Conservation (phyloP, 2,888 invertebrate genomes). For the Crepidodera aurea region DNA sequence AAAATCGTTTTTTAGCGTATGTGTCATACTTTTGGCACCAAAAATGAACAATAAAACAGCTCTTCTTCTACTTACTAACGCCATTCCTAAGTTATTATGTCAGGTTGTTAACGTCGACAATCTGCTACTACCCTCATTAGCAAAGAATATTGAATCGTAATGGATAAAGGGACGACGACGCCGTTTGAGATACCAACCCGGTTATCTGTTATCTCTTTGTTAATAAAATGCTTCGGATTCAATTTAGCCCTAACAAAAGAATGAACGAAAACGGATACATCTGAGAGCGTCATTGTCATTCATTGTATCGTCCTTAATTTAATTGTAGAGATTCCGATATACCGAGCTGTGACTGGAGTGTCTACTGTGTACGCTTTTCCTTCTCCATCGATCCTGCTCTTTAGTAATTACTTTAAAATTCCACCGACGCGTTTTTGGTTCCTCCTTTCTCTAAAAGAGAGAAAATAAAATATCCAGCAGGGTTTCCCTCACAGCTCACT, state of each 20-base stretch:
- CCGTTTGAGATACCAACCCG: neutral
- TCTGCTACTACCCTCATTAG: too few relatives aligned
- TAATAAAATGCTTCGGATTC: conserved; percentile 17
- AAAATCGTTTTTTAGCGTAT: too few relatives aligned
- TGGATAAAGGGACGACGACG: neutral
- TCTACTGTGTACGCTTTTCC: conserved; percentile 7
- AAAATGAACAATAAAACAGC: too few relatives aligned
- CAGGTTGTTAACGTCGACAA: too few relatives aligned
- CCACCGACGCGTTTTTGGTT: conserved; percentile 1
- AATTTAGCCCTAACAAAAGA: conserved; percentile 15
- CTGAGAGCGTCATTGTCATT: conserved; percentile 16
- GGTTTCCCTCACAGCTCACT: neutral
- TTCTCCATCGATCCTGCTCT: neutral
- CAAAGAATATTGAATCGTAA: too few relatives aligned
- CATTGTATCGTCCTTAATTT: conserved; percentile 20
- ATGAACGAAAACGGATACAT: conserved; percentile 16
- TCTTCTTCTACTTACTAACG: too few relatives aligned
- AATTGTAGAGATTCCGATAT: conserved; percentile 23
- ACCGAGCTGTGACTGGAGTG: conserved; percentile 1
- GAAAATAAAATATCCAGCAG: neutral
- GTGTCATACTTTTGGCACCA: too few relatives aligned
- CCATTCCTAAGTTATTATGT: too few relatives aligned
- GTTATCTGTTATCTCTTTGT: conserved; percentile 19
- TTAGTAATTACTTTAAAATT: conserved; percentile 13
- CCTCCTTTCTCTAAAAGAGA: neutral